These are phyloP conservation scores for Decapterus maruadsi DNA, from an alignment of 2,797 vertebrate species.

Conservation along the genomic window DNA sequence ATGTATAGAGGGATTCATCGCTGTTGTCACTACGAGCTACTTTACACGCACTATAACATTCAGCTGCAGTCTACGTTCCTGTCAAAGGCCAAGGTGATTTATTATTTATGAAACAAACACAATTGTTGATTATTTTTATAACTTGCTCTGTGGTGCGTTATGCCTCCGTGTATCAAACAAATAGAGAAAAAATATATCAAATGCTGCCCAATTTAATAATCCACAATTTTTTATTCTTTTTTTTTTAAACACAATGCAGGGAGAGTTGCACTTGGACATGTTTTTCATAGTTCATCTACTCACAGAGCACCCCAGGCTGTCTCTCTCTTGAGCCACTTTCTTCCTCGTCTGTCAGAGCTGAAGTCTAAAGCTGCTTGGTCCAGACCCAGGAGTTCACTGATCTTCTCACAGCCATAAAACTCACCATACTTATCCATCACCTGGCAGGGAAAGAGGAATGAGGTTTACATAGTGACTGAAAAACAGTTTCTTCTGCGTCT, in stretches of 20 bases:
- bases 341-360: conserved; percentile 86
- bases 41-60: conserved; percentile 39
- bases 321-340: conserved; percentile 88
- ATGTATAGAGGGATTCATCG: conserved; percentile 7
- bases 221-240: background rate
- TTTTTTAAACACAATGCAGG: background rate
- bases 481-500: conserved; percentile 9
- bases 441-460: conserved; percentile 75
- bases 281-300: conserved; percentile 68
- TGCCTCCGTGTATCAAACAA: background rate
- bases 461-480: conserved; percentile 25
- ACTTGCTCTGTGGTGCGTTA: background rate
- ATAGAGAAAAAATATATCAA: background rate
- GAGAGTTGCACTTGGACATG: background rate
- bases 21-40: conserved; percentile 3
- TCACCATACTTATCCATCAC: conserved; percentile 96
- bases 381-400: conserved; percentile 94
- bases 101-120: conserved; percentile 1
- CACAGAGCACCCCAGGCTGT: conserved; percentile 88
- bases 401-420: conserved; percentile 91
- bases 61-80: conserved; percentile 2
- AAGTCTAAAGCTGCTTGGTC: conserved; percentile 93
- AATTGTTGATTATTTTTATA: background rate
- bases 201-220: background rate
- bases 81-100: background rate